Percentiles rank a stretch among this genome's conserved stretches.
phyloP scores from a whole-genome alignment of 64 coral and sea anemone species.

The Actinia equina region DNA sequence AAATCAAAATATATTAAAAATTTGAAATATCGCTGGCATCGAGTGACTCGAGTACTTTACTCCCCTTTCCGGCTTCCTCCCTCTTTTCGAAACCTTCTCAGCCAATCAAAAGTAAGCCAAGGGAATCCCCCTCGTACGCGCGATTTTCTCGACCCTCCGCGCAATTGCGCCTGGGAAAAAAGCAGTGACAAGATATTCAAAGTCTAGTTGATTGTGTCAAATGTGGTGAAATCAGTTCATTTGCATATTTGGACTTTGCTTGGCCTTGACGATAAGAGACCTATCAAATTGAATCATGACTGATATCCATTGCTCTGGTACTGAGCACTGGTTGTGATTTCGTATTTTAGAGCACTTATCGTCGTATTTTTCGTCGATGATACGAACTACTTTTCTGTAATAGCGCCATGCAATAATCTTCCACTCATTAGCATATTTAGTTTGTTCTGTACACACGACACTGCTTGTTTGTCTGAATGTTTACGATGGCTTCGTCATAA shows the following conservation, averaged over 20 bases:
- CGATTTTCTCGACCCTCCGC: background rate
- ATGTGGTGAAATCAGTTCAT: background rate
- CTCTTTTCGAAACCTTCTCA: background rate
- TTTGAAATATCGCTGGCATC: background rate
- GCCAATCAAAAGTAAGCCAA: background rate
- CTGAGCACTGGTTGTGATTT: background rate
- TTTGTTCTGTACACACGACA: background rate
- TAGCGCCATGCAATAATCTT: background rate
- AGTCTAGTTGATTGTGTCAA: conserved; percentile 9
- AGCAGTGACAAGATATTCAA: background rate
- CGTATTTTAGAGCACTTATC: background rate
- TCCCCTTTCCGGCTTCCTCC: background rate
- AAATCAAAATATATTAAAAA: background rate
- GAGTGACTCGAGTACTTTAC: background rate
- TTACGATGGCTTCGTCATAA: background rate
- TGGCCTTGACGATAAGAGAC: background rate
- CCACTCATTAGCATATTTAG: conserved; percentile 3
- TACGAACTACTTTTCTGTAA: background rate
- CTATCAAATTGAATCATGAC: background rate
- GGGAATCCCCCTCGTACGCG: conserved; percentile 1
- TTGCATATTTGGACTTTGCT: background rate
- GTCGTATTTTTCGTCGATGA: background rate
- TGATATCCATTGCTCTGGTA: background rate
- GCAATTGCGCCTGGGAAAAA: conserved; percentile 15
- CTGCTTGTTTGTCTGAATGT: background rate